Evolutionary conservation across 2,113 vertebrate species (phyloP), one percentile per base, ranked within the genome.

Genomic region (Labeo rohita): DNA sequence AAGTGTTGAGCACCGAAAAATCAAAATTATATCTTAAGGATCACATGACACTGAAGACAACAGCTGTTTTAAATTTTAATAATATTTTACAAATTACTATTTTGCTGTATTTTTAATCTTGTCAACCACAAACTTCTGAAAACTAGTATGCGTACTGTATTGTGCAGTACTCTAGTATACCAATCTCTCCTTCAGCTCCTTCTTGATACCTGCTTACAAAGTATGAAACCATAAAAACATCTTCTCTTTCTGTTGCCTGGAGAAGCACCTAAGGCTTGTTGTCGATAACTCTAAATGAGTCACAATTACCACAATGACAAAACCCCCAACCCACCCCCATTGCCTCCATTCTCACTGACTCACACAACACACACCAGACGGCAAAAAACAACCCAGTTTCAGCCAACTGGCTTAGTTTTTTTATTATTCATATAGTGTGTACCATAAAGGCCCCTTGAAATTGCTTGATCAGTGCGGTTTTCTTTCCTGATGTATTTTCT

Each of bases 201-300:
- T 50, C 52, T 23, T 47, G 8, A 39, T n/a, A n/a, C 75, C 13
- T 80, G 74, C 89, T 89, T 52, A 12, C 75, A 49, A 75, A 49
- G 6, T n/a, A 50, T 54, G 49, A 18, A 59, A 78, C 52, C 8
- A 18, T 79, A 18, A 59, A 78, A 81, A 18, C 70, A 45, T 84
- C 84, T 87, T 52, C 11, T 45, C 28, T 13, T 78, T 36, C 43
- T 47, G 45, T 74, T n/a, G 70, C 75, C 77, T 65, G 54, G 28
- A 83, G 61, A 80, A 70, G 87, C 90, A 91, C 91, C 90, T 80
- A 84, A 86, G 91, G 92, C 90, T 87, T 68, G 90, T 87, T 85
- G 89, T 93, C 91, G 86, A 90, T 89, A 90, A 92, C 91, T 88
- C 91, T 90, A 89, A 93, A 91, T 94, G 93, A 94, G 90, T 94